Evolutionary conservation across 2,113 vertebrate genomes (phyloP), one percentile per base, ranked within the genome.

Genomic region (Turnix velox): DNA sequence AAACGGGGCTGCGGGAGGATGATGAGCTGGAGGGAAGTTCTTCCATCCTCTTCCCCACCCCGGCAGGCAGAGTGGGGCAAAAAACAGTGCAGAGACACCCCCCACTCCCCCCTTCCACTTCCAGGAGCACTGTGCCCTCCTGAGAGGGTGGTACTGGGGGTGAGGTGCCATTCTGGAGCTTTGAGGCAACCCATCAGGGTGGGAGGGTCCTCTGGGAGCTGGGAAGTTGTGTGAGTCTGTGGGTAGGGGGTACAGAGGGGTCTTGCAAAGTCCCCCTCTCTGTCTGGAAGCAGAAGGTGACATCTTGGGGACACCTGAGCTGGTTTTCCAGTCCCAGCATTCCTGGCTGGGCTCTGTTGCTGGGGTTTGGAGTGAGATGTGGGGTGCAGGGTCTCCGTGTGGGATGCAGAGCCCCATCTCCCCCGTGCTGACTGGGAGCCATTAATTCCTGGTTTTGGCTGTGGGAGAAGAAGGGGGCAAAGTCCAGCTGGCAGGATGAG

Each of bases 21-120:
- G 93, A 89, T 91, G 85, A 68, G 90, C 74, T 14, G 48, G 88
- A 71, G 90, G 78, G 84, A 95, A 92, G 39, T 91, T 94, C 74
- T 58, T 90, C 35, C 75, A 49, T 86, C 87, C 77, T 31, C 71
- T n/a, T 10, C 61, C 42, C 39, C 51, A 42, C 37, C 67, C 51
- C 17, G 0, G 6, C 58, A 91, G 80, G 76, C 14, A 17, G 59
- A 88, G 58, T 0, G 14, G 84, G 93, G 72, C 49, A 49, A 43
- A 33, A 67, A 31, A 69, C 72, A 33, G n/a, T 1, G 6, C 37
- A 18, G 71, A 37, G 66, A 6, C 8, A 2, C 4, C 42, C 18
- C 7, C 13, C 18, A 6, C 13, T n/a, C 58, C 45, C 42, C 18
- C 7, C 13, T n/a, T n/a, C n/a, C 31, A 52, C 45, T 43, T 30